Percentiles rank a stretch among this genome's conserved stretches.
These are phyloP conservation scores for Ammodytes marinus DNA, from an alignment of 2,113 vertebrate species.

Conservation along the genomic window DNA sequence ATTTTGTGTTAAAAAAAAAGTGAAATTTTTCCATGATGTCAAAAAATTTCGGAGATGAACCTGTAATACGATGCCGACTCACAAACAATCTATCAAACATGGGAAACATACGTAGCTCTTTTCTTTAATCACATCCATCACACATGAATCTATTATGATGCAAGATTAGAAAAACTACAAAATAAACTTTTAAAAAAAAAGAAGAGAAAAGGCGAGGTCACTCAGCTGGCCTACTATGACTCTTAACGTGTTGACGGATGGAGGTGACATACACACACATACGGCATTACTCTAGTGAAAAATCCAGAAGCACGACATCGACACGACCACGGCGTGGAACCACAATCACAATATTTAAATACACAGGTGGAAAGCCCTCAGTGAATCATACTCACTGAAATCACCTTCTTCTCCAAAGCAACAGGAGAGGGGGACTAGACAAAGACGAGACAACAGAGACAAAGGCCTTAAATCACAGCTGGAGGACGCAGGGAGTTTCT, in stretches of 20 bases:
- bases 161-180: slow-evolving; percentile 17
- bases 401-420: slow-evolving; percentile 89
- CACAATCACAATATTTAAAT: slow-evolving; percentile 67
- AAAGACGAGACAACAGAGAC: slow-evolving; percentile 81
- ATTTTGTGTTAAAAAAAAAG: too few relatives aligned
- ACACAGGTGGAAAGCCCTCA: slow-evolving; percentile 66
- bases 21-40: too few relatives aligned
- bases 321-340: slow-evolving; percentile 60
- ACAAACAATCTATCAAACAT: slow-evolving; percentile 17
- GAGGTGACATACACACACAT: slow-evolving; percentile 54
- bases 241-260: slow-evolving; percentile 48
- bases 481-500: slow-evolving; percentile 5
- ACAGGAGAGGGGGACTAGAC: slow-evolving; percentile 87
- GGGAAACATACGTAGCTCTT: background rate
- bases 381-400: slow-evolving; percentile 87
- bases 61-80: background rate
- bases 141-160: slow-evolving; percentile 28
- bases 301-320: slow-evolving; percentile 59
- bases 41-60: too few relatives aligned
- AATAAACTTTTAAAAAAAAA: slow-evolving; percentile 10
- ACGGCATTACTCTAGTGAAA: slow-evolving; percentile 27
- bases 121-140: slow-evolving; percentile 28
- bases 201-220: background rate
- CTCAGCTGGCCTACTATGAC: slow-evolving; percentile 15
- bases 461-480: slow-evolving; percentile 69